Evolutionary conservation across 2,888 invertebrate species (phyloP).

Genomic region (Synanthedon tipuliformis): DNA sequence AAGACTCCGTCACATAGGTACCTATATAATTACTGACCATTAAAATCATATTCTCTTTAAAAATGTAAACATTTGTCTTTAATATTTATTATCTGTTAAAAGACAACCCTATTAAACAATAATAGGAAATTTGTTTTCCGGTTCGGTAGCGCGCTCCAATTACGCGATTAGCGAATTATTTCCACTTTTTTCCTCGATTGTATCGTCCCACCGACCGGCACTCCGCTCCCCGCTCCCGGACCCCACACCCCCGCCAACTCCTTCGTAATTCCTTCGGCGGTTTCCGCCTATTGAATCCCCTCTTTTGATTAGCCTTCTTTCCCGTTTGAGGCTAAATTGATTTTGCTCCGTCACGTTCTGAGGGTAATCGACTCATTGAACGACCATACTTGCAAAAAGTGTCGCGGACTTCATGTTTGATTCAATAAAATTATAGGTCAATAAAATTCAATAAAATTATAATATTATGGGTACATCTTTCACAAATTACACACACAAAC

Average conservation of each 20-base stretch:
- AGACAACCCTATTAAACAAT: slow-evolving; percentile 47
- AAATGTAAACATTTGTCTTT: too few relatives aligned
- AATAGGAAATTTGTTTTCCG: slow-evolving; percentile 71
- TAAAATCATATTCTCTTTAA: too few relatives aligned
- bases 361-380: slow-evolving; percentile 41
- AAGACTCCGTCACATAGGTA: too few relatives aligned
- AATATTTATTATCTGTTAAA: background rate
- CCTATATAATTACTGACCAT: too few relatives aligned
- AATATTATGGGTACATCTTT: too few relatives aligned
- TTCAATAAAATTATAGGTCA: too few relatives aligned
- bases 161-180: slow-evolving; percentile 70
- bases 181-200: slow-evolving; percentile 53
- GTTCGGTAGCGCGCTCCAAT: slow-evolving; percentile 68
- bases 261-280: slow-evolving; percentile 39
- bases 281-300: slow-evolving; percentile 66
- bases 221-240: slow-evolving; percentile 10
- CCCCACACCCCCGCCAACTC: slow-evolving; percentile 16
- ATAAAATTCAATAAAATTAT: too few relatives aligned
- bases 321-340: slow-evolving; percentile 59
- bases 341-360: slow-evolving; percentile 41
- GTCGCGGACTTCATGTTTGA: slow-evolving; percentile 11
- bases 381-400: slow-evolving; percentile 33
- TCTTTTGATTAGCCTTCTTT: slow-evolving; percentile 66
- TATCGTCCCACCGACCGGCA: slow-evolving; percentile 14
- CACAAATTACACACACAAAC: too few relatives aligned